A percentile compares a stretch with the other conserved stretches of the same genome.
These are phyloP conservation scores for Phyllotreta cruciferae DNA, from an alignment of 2,888 invertebrate species.

Conservation along the genomic window DNA sequence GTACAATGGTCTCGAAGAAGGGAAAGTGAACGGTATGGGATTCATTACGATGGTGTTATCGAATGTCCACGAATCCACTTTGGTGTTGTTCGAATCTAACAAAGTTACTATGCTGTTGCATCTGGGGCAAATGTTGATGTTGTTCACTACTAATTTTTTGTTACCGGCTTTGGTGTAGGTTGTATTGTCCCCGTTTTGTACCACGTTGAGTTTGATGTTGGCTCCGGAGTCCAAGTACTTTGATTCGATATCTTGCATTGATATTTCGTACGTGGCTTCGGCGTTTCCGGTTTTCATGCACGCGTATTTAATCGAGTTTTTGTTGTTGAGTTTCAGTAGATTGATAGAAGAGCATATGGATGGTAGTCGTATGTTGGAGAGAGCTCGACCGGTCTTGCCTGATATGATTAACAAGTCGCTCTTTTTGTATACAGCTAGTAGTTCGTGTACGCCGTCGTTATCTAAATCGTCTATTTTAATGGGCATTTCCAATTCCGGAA, in stretches of 20 bases:
- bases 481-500: conserved; percentile 72
- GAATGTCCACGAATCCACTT: conserved; percentile 64
- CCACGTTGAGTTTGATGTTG: conserved; percentile 41
- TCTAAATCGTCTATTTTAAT: conserved; percentile 76
- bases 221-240: conserved; percentile 24
- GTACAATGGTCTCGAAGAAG: conserved; percentile 55
- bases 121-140: conserved; percentile 75
- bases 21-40: conserved; percentile 72
- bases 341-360: conserved; percentile 37
- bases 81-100: conserved; percentile 63
- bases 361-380: conserved; percentile 64
- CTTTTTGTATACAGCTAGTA: conserved; percentile 65
- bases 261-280: conserved; percentile 38
- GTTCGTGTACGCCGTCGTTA: conserved; percentile 73
- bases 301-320: conserved; percentile 29
- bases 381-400: conserved; percentile 72
- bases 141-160: conserved; percentile 72
- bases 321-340: conserved; percentile 27
- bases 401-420: conserved; percentile 71
- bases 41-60: conserved; percentile 75
- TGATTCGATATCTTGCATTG: conserved; percentile 33
- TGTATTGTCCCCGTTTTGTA: conserved; percentile 58
- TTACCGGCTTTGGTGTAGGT: conserved; percentile 65
- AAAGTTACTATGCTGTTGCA: conserved; percentile 70
- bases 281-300: conserved; percentile 29